Conservation (phyloP, 2,888 invertebrate species). For the Phytoseiulus persimilis region DNA sequence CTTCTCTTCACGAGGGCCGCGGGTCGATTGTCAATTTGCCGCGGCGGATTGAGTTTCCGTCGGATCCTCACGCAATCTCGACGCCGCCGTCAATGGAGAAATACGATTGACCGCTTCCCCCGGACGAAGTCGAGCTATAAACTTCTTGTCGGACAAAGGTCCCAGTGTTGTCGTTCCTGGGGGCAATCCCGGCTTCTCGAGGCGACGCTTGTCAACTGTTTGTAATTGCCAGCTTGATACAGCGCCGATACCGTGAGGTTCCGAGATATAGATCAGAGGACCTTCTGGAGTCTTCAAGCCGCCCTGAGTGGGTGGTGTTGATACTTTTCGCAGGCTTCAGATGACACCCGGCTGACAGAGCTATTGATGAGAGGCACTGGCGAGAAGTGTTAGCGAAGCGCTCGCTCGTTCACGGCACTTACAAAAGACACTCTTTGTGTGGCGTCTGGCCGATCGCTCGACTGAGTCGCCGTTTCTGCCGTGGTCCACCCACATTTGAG, state of each 20-base stretch:
- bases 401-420: background rate
- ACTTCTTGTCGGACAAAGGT: background rate
- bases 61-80: slow-evolving; percentile 5
- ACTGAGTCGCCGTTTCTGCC: background rate
- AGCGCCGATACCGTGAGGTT: background rate
- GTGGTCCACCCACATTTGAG: slow-evolving; percentile 5
- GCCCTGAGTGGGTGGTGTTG: slow-evolving; percentile 5
- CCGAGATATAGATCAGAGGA: background rate
- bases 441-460: background rate
- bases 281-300: background rate
- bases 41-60: background rate
- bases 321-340: background rate
- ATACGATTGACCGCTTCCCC: background rate
- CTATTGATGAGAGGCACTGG: background rate
- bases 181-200: background rate
- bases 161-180: background rate
- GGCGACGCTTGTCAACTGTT: background rate
- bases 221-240: background rate
- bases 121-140: background rate
- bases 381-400: background rate
- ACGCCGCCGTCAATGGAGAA: background rate
- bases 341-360: background rate
- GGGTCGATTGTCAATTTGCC: background rate
- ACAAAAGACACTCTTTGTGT: background rate
- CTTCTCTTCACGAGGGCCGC: background rate